Conservation (phyloP, 2,888 invertebrate species). For the Epinotia brunnichana region DNA sequence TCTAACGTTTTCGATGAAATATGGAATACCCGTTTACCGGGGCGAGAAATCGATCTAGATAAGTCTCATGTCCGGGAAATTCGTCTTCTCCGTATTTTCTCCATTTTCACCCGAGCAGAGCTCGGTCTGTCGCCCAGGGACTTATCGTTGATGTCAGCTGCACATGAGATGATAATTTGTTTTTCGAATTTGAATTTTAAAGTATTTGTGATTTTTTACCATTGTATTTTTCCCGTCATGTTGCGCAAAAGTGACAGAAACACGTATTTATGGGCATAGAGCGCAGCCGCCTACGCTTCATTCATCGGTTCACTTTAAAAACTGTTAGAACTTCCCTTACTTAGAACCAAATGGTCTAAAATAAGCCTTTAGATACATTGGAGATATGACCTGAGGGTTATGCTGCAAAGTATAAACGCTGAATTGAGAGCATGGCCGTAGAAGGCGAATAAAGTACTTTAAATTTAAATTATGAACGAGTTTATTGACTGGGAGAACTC, state of each 20-base stretch:
- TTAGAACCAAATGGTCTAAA: slow-evolving; percentile 1
- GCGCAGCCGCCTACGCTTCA: slow-evolving; percentile 19
- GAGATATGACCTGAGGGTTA: background rate
- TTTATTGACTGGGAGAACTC: background rate
- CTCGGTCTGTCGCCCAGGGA: too few species aligned
- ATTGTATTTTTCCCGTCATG: background rate
- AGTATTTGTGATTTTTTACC: background rate
- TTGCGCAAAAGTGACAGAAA: slow-evolving; percentile 29
- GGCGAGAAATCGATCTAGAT: too few species aligned
- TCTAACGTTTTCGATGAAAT: too few species aligned
- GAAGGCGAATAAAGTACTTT: slow-evolving; percentile 2
- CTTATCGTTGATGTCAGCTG: too few species aligned
- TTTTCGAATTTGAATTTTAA: too few species aligned
- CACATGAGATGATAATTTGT: too few species aligned
- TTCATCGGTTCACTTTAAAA: slow-evolving; percentile 29
- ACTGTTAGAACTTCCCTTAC: slow-evolving; percentile 27
- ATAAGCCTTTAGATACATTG: too few species aligned
- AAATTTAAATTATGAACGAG: background rate
- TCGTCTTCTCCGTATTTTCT: too few species aligned
- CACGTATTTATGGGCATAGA: slow-evolving; percentile 28
- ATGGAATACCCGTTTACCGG: too few species aligned
- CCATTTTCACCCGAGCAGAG: too few species aligned
- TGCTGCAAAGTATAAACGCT: background rate
- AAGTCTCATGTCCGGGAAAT: too few species aligned
- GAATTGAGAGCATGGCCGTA: slow-evolving; percentile 29